Evolutionary conservation across 2,113 vertebrate genomes (phyloP).

Genomic region (Perognathus longimembris): DNA sequence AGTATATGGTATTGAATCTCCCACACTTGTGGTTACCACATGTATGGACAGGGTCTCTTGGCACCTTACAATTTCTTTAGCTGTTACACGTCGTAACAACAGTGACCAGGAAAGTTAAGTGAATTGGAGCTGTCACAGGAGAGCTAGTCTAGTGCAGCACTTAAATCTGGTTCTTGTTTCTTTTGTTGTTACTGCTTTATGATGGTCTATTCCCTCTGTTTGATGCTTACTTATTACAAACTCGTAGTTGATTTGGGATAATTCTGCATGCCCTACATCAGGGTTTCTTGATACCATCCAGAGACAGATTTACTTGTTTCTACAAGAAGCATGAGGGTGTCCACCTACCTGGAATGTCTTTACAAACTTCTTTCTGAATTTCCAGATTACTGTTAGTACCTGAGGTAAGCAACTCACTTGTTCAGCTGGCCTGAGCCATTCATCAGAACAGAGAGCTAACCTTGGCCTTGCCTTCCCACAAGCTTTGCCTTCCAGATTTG

Average conservation of each 20-base stretch:
- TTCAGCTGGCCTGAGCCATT: not conserved
- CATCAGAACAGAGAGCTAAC: not conserved
- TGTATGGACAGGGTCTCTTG: not conserved
- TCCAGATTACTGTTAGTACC: not conserved
- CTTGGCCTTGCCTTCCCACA: not conserved
- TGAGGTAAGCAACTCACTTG: not conserved
- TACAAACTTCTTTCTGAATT: slow-evolving; percentile 3
- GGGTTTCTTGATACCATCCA: not conserved
- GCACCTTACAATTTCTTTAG: not conserved
- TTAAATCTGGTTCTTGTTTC: slow-evolving; percentile 4
- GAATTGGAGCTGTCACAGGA: not conserved
- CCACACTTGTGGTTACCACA: not conserved
- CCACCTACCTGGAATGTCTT: not conserved
- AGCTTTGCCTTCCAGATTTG: not conserved
- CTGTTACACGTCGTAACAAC: not conserved
- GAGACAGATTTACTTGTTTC: not conserved
- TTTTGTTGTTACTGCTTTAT: not conserved
- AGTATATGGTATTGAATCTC: not conserved
- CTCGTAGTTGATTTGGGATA: not conserved
- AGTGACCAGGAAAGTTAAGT: not conserved
- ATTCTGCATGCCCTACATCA: not conserved
- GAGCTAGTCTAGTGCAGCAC: not conserved
- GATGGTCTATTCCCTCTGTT: not conserved
- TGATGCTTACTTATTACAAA: not conserved
- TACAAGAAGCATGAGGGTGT: not conserved